Base-by-base conservation (phyloP, 2,888 invertebrate species). In the Leptinotarsa tumamoca region DNA sequence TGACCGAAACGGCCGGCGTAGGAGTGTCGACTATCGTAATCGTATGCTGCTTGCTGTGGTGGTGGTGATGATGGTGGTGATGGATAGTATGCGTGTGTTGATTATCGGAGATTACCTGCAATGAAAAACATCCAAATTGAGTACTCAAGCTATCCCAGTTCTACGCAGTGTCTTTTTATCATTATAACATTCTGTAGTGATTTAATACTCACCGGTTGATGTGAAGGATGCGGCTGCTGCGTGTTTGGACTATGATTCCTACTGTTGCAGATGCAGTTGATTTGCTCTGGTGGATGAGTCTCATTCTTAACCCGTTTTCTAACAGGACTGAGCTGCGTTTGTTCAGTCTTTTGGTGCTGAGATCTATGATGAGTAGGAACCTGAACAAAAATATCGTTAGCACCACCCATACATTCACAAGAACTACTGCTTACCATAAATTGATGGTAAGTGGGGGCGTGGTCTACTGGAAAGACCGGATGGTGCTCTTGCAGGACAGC, bases 221-320 rank as follows among this genome's bases (percentile, higher is more conserved):
- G 86, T 68, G 86, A 81, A 51, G 82, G 74, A 77, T 88, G 87
- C 88, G 89, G 90, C 88, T 90, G 90, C 69, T 89, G 87, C 51
- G 86, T 86, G 50, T 85, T 85, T 4, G 82, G 88, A 81, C 78
- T 89, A 86, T 84, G 89, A 86, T 86, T 86, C 54, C 86, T 84
- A 75, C 87, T 83, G 61, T 77, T 81, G 58, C 78, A 79, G 2
- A 80, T 77, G 76, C 86, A 86, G 61, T 80, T 82, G 4, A 84
- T 76, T 73, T 87, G 88, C 74, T 89, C 88, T 76, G 93, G 92
- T 61, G 96, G 97, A 33, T 98, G 98, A 33, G 97, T 96, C 85
- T 96, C 96, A 87, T 98, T 98, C 88, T 98, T 98, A 63, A 98
- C 97, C 21, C 98, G 92, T 88, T 98, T 98, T 90, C 98, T 98